These are phyloP conservation scores for Thymallus thymallus DNA, from an alignment of 2,113 vertebrate species.

Conservation along the genomic window DNA sequence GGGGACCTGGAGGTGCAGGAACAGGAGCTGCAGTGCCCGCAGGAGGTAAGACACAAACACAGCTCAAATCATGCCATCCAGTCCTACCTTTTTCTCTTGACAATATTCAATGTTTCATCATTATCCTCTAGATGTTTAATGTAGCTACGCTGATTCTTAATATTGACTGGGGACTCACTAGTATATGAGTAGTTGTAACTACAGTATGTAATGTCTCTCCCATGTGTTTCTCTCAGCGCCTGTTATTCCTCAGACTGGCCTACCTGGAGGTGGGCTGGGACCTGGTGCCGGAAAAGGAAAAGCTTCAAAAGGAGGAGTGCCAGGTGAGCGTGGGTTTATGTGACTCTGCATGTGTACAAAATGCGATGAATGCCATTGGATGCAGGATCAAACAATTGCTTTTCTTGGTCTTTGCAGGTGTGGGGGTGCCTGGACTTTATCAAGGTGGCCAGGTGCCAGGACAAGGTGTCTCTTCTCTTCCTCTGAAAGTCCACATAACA, in stretches of 20 bases:
- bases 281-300: slow-evolving; percentile 63
- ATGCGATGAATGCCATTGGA: neutral
- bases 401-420: slow-evolving; percentile 54
- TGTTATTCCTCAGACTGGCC: slow-evolving; percentile 75
- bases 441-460: slow-evolving; percentile 72
- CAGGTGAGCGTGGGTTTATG: slow-evolving; percentile 59
- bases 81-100: no score
- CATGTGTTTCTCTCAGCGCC: slow-evolving; percentile 50
- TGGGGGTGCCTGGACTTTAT: slow-evolving; percentile 76
- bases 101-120: no score
- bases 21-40: slow-evolving; percentile 51
- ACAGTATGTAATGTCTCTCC: neutral
- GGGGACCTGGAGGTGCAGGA: slow-evolving; percentile 49
- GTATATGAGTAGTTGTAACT: no score
- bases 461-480: slow-evolving; percentile 58
- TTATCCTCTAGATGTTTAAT: no score
- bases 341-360: neutral
- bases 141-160: no score
- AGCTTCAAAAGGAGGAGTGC: slow-evolving; percentile 68
- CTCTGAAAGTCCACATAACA: neutral
- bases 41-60: slow-evolving; percentile 45
- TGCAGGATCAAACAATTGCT: neutral
- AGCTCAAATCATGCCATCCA: neutral
- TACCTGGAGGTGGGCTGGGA: slow-evolving; percentile 65
- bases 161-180: no score